These are phyloP conservation scores for Lethrus apterus DNA, from an alignment of 1,140 invertebrate species.

Conservation along the genomic window DNA sequence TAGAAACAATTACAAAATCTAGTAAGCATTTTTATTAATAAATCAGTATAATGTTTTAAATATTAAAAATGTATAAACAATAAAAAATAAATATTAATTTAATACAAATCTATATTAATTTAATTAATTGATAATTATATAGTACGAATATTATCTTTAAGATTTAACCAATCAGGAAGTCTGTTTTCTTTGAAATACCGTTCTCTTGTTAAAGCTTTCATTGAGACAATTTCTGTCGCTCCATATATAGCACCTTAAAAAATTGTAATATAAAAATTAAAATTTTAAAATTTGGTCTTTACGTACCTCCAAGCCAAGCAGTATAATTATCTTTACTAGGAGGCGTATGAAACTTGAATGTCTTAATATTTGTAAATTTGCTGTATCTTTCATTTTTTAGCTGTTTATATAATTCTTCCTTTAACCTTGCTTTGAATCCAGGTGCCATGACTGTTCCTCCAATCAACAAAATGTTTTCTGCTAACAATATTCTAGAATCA, in stretches of 20 bases:
- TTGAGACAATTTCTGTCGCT: conserved; percentile 68
- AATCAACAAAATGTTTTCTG: conserved; percentile 75
- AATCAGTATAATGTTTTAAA: no score
- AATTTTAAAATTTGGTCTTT: conserved; percentile 5
- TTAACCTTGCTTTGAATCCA: conserved; percentile 69
- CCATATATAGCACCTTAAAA: conserved; percentile 71
- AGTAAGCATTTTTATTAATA: no score
- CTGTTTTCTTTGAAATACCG: conserved; percentile 58
- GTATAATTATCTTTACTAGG: conserved; percentile 80
- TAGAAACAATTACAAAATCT: no score
- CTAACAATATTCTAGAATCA: conserved; percentile 63
- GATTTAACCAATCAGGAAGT: conserved; percentile 77
- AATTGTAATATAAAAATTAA: conserved; percentile 14
- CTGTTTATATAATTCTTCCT: conserved; percentile 63
- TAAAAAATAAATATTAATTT: no score
- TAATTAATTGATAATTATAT: no score
- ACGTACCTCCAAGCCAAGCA: conserved; percentile 72
- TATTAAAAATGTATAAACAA: no score
- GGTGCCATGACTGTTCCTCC: conserved; percentile 77
- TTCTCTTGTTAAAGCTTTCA: conserved; percentile 68
- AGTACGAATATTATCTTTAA: conserved; percentile 51
- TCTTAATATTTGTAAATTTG: conserved; percentile 52
- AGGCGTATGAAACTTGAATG: conserved; percentile 70
- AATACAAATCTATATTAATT: no score
- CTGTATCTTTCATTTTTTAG: conserved; percentile 57